Conservation (phyloP, 2,113 vertebrate species). For the Oplegnathus fasciatus region DNA sequence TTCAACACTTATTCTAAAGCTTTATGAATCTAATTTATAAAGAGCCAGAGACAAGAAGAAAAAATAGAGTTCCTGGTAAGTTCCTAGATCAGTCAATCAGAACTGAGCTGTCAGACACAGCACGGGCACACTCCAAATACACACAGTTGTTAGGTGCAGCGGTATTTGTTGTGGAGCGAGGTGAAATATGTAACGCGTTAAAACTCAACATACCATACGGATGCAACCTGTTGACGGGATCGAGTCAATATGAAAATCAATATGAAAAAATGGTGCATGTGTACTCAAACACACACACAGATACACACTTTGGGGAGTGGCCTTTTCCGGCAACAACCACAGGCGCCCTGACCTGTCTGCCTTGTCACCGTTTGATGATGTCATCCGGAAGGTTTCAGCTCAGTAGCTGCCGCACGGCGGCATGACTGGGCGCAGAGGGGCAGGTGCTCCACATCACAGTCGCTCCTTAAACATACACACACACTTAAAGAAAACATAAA, state of each 20-base stretch:
- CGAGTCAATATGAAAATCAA: constrained; percentile 4
- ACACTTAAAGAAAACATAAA: constrained; percentile 58
- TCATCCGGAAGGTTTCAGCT: constrained; percentile 76
- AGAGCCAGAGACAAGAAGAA: background rate
- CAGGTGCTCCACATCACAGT: constrained; percentile 76
- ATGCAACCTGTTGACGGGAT: background rate
- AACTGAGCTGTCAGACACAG: background rate
- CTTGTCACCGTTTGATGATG: constrained; percentile 78
- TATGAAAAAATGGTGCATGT: constrained; percentile 2
- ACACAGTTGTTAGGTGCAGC: background rate
- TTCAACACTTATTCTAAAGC: background rate
- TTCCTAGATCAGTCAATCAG: background rate
- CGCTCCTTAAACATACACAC: constrained; percentile 43
- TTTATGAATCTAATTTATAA: background rate
- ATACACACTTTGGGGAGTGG: constrained; percentile 51
- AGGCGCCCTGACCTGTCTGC: constrained; percentile 75
- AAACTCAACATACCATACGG: background rate
- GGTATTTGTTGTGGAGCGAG: background rate
- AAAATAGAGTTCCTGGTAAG: too few species aligned
- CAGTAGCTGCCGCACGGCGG: constrained; percentile 54
- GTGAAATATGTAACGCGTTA: background rate
- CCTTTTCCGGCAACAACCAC: constrained; percentile 68
- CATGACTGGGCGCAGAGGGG: constrained; percentile 52
- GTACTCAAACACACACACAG: constrained; percentile 12
- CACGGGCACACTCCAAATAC: background rate